Conservation (phyloP, 2,113 vertebrate species). For the Pogonocichla stellata region DNA sequence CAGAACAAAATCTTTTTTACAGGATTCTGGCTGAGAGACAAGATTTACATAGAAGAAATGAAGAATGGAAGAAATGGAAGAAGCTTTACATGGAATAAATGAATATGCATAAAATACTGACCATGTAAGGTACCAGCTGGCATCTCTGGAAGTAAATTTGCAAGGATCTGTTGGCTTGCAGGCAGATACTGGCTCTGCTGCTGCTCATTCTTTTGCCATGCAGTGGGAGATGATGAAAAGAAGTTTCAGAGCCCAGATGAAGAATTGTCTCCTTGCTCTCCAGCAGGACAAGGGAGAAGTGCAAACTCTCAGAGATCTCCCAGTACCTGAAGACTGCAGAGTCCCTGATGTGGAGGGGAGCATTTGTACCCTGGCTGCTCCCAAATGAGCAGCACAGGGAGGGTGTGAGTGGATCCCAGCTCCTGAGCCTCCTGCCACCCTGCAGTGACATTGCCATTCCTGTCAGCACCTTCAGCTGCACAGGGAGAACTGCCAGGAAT, state of each 20-base stretch:
- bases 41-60: not conserved
- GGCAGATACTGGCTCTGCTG: not conserved
- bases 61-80: not conserved
- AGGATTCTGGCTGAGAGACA: not conserved
- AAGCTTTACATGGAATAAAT: not conserved
- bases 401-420: not conserved
- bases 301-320: not conserved
- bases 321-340: not conserved
- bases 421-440: not conserved
- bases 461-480: not conserved
- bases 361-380: not conserved
- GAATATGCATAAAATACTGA: not conserved
- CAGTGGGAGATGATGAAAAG: not conserved
- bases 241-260: not conserved
- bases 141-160: not conserved
- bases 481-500: not conserved
- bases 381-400: not conserved
- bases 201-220: not conserved
- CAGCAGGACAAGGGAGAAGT: not conserved
- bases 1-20: too few species aligned
- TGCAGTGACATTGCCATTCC: not conserved
- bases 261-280: accelerated
- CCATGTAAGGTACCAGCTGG: not conserved
- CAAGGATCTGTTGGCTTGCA: not conserved
- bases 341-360: not conserved